These are phyloP conservation scores for Athalia rosae DNA, from an alignment of 2,888 invertebrate species.

Conservation along the genomic window DNA sequence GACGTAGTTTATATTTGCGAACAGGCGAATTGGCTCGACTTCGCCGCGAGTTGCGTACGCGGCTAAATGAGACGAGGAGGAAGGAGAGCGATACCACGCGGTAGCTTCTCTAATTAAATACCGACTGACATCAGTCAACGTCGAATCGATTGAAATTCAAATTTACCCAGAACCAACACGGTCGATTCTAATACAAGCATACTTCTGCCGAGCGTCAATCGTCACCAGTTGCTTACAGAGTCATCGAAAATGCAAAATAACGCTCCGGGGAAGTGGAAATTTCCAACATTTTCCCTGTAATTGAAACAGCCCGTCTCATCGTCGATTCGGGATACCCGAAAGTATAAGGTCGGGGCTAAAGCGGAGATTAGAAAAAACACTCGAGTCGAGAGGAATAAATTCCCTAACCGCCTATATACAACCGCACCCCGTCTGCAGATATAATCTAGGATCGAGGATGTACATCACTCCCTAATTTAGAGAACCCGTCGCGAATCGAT, in stretches of 20 bases:
- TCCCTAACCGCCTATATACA: background rate
- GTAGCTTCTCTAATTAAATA: slow-evolving; percentile 42
- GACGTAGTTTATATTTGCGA: slow-evolving; percentile 33
- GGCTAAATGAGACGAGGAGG: background rate
- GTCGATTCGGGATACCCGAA: background rate
- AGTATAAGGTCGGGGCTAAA: too few relatives aligned
- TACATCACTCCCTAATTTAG: slow-evolving; percentile 25
- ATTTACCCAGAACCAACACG: slow-evolving; percentile 26
- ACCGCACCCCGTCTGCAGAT: background rate
- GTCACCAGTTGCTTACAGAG: slow-evolving; percentile 29
- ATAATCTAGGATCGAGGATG: background rate
- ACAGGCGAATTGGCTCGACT: slow-evolving; percentile 29
- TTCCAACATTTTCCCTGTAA: background rate
- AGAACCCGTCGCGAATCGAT: slow-evolving; percentile 36
- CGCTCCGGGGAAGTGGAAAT: background rate
- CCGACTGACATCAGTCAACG: slow-evolving; percentile 32
- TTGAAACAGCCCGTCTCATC: background rate
- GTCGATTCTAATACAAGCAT: slow-evolving; percentile 4
- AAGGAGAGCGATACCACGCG: slow-evolving; percentile 15
- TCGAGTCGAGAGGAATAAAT: background rate
- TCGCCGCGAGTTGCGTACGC: background rate
- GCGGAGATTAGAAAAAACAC: background rate
- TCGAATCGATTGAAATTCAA: slow-evolving; percentile 34
- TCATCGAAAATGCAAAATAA: slow-evolving; percentile 18
- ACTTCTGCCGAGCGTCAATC: slow-evolving; percentile 16